Conservation (phyloP, 2,797 vertebrate genomes). For the Sebastes steindachneri region DNA sequence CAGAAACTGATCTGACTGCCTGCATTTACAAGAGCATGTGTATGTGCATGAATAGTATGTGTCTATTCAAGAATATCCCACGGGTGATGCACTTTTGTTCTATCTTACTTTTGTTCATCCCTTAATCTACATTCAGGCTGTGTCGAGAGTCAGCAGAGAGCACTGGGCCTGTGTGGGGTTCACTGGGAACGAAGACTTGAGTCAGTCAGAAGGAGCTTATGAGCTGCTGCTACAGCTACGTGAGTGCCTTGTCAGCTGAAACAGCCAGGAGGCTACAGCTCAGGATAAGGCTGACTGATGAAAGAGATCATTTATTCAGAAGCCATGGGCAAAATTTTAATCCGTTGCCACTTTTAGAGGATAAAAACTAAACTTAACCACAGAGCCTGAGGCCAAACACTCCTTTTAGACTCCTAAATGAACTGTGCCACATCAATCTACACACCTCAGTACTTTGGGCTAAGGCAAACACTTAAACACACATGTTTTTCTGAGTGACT, state of each 20-base stretch:
- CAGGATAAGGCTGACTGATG: constrained; percentile 43
- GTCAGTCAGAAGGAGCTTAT: constrained; percentile 33
- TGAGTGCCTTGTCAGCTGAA: constrained; percentile 55
- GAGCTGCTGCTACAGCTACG: constrained; percentile 25
- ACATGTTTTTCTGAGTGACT: not conserved
- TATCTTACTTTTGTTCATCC: constrained; percentile 19
- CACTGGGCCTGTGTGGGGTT: constrained; percentile 10
- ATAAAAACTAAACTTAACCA: constrained; percentile 20
- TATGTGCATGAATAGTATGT: not conserved
- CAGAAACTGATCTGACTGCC: constrained; percentile 5
- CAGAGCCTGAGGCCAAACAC: constrained; percentile 1
- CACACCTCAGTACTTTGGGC: constrained; percentile 19
- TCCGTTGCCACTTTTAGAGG: constrained; percentile 23
- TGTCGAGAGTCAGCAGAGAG: constrained; percentile 42
- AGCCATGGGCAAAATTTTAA: constrained; percentile 20
- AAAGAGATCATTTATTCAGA: constrained; percentile 55
- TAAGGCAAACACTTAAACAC: not conserved
- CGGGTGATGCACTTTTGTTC: not conserved
- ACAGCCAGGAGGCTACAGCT: constrained; percentile 44
- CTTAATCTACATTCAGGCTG: constrained; percentile 32
- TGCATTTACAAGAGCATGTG: not conserved
- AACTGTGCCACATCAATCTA: not conserved
- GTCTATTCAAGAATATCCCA: not conserved
- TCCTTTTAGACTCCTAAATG: not conserved
- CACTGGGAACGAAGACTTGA: constrained; percentile 28